Percentiles rank a stretch among this genome's conserved stretches.
These are phyloP conservation scores for Macrotus californicus DNA, from an alignment of 2,113 vertebrate species.

Conservation along the genomic window DNA sequence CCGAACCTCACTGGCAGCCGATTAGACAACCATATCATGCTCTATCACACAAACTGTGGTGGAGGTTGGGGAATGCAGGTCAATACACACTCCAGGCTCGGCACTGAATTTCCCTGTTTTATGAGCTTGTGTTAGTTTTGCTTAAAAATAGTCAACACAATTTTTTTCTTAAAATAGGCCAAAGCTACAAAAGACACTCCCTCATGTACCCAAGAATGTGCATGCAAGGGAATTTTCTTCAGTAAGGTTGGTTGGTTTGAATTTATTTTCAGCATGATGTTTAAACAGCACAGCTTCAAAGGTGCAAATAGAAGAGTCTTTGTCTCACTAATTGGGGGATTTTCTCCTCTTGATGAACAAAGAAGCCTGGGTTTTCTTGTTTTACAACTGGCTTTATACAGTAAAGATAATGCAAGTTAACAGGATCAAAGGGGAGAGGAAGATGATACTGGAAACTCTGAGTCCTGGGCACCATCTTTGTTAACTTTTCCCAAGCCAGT, in stretches of 20 bases:
- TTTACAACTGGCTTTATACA: not conserved
- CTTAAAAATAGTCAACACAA: conserved; percentile 57
- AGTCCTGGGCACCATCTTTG: not conserved
- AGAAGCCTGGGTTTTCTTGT: not conserved
- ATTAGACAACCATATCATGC: not conserved
- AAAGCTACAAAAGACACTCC: conserved; percentile 27
- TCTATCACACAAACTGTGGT: not conserved
- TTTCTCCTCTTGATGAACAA: not conserved
- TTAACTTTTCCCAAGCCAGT: not conserved
- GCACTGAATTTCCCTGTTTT: conserved; percentile 49
- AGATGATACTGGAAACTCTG: not conserved
- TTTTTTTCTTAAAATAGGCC: conserved; percentile 16
- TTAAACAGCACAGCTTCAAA: conserved; percentile 44
- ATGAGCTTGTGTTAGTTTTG: conserved; percentile 43
- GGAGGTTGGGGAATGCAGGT: conserved; percentile 4
- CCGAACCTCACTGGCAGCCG: not conserved
- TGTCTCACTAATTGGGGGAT: not conserved
- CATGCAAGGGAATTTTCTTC: not conserved
- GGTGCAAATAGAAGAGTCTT: not conserved
- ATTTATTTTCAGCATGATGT: conserved; percentile 26
- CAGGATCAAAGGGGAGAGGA: not conserved
- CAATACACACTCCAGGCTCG: conserved; percentile 41
- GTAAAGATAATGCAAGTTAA: not conserved
- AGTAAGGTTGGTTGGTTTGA: not conserved
- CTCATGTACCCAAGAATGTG: conserved; percentile 34